phyloP scores from a whole-genome alignment of 2,888 invertebrate genomes.

The Acholoe squamosa region DNA sequence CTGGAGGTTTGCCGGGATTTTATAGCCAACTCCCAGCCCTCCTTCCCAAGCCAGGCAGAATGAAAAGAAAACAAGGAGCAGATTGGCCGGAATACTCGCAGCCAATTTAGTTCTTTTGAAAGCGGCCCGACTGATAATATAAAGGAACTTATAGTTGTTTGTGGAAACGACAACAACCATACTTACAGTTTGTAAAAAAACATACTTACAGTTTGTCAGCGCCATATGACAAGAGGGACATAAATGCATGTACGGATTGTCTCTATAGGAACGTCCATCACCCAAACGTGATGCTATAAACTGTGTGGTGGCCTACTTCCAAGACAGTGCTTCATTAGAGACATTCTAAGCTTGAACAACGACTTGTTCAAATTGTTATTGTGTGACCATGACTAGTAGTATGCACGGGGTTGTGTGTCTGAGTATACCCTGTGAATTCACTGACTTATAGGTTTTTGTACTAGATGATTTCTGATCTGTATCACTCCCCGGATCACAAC shows the following conservation, averaged over 20 bases:
- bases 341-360: too few relatives aligned
- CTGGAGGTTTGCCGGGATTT: conserved; percentile 35
- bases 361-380: too few relatives aligned
- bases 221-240: background rate
- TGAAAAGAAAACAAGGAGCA: conserved; percentile 40
- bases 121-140: background rate
- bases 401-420: too few relatives aligned
- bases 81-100: background rate
- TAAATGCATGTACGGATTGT: background rate
- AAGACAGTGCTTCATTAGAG: too few relatives aligned
- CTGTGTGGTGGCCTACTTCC: background rate
- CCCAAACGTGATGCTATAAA: background rate
- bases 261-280: background rate
- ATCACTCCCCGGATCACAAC: too few relatives aligned
- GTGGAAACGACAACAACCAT: conserved; percentile 27
- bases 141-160: background rate
- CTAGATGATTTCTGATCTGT: too few relatives aligned
- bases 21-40: conserved; percentile 27
- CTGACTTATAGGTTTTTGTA: too few relatives aligned
- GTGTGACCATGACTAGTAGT: too few relatives aligned
- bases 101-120: conserved; percentile 31
- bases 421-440: too few relatives aligned
- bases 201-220: background rate
- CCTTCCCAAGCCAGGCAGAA: conserved; percentile 8
- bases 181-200: background rate